phyloP scores from a whole-genome alignment of 2,113 vertebrate genomes.

The Jaculus jaculus region DNA sequence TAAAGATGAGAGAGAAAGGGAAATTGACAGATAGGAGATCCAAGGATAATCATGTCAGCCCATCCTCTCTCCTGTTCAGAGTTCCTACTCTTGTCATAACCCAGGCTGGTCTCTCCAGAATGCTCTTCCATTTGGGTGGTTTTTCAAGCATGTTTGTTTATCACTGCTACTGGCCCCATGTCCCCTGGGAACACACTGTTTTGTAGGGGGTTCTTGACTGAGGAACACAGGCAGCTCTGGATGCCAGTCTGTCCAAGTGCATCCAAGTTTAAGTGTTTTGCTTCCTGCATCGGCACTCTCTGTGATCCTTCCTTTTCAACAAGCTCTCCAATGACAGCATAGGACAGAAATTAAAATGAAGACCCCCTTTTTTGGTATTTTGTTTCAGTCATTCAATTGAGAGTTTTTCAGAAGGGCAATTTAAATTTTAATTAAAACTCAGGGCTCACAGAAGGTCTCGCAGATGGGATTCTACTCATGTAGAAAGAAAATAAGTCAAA shows the following conservation, averaged over 20 bases:
- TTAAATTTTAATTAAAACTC: slow-evolving; percentile 74
- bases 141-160: slow-evolving; percentile 48
- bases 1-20: not conserved
- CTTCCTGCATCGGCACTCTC: slow-evolving; percentile 27
- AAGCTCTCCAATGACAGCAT: slow-evolving; percentile 26
- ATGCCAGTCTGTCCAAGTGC: not conserved
- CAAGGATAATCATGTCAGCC: not conserved
- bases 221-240: not conserved
- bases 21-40: not conserved
- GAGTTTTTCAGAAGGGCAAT: slow-evolving; percentile 56
- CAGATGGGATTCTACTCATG: not conserved
- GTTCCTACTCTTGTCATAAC: too few species aligned
- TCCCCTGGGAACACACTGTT: slow-evolving; percentile 7
- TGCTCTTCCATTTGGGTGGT: slow-evolving; percentile 4
- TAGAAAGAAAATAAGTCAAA: slow-evolving; percentile 41
- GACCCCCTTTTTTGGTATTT: not conserved
- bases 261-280: slow-evolving; percentile 32
- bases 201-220: not conserved
- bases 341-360: slow-evolving; percentile 52
- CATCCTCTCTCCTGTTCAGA: not conserved
- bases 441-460: slow-evolving; percentile 22
- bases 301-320: slow-evolving; percentile 19
- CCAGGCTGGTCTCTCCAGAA: slow-evolving; percentile 15
- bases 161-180: not conserved
- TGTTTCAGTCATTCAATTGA: slow-evolving; percentile 67